A percentile compares a stretch with the other conserved stretches of the same genome.
phyloP scores from a whole-genome alignment of 2,113 vertebrate species.

The Merops nubicus region DNA sequence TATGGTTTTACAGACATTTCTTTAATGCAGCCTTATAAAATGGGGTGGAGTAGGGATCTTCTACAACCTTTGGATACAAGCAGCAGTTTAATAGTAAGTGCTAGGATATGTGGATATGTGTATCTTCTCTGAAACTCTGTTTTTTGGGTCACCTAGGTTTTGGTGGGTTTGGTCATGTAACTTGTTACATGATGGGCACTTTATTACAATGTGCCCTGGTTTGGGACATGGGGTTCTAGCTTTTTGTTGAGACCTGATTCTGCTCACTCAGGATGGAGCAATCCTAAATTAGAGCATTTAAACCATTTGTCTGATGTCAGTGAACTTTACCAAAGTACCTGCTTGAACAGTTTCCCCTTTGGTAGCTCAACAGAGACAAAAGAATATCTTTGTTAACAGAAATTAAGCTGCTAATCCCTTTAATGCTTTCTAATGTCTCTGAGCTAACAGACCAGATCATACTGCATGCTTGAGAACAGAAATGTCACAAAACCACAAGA shows the following conservation, averaged over 20 bases:
- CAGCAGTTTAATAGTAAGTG: not conserved
- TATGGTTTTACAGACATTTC: not conserved
- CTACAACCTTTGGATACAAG: not conserved
- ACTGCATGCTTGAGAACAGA: not conserved
- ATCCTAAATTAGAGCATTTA: slow-evolving; percentile 1
- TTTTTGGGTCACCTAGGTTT: not conserved
- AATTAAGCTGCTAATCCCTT: slow-evolving; percentile 16
- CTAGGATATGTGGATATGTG: not conserved
- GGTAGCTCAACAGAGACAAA: not conserved
- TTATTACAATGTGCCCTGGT: not conserved
- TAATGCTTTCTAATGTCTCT: not conserved
- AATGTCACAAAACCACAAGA: slow-evolving; percentile 1
- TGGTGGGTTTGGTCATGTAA: not conserved
- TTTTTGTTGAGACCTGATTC: not conserved
- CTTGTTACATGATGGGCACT: not conserved
- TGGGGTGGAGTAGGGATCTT: not conserved
- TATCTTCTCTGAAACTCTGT: not conserved
- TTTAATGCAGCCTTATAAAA: not conserved
- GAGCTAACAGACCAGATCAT: not conserved
- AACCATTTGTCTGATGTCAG: slow-evolving; percentile 11
- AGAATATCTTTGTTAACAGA: slow-evolving; percentile 6
- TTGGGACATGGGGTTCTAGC: not conserved
- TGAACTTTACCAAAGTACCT: slow-evolving; percentile 30
- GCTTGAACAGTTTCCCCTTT: not conserved
- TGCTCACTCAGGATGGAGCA: not conserved